phyloP scores from a whole-genome alignment of 2,888 invertebrate genomes.

The Yponomeuta evonymella region DNA sequence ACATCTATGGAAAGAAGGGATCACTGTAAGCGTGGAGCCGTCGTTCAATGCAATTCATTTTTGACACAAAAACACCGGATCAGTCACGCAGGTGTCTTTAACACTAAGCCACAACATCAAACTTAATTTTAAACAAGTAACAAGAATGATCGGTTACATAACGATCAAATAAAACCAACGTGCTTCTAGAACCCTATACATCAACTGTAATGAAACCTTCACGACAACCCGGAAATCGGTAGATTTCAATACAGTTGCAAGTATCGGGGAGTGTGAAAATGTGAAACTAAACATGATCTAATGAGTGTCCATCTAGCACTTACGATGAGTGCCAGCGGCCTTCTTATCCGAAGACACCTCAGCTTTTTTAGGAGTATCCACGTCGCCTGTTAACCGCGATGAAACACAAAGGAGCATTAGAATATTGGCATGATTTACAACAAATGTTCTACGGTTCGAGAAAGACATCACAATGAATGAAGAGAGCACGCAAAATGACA shows the following conservation, averaged over 20 bases:
- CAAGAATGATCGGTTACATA: background rate
- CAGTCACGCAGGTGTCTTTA: background rate
- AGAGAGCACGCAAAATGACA: constrained; percentile 6
- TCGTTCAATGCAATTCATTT: background rate
- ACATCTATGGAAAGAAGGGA: background rate
- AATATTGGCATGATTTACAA: constrained; percentile 28
- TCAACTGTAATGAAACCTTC: constrained; percentile 7
- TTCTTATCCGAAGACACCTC: constrained; percentile 72
- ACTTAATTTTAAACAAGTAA: background rate
- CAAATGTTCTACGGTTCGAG: background rate
- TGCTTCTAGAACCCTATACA: background rate
- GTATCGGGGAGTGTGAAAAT: constrained; percentile 17
- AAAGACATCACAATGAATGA: background rate
- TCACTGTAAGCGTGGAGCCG: constrained; percentile 1
- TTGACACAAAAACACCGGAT: background rate
- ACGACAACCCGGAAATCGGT: constrained; percentile 16
- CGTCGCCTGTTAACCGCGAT: constrained; percentile 68
- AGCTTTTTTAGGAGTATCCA: constrained; percentile 71
- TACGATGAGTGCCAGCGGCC: constrained; percentile 67
- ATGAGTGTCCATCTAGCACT: constrained; percentile 66
- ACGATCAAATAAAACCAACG: constrained; percentile 2
- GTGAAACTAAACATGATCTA: constrained; percentile 32
- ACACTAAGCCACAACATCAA: constrained; percentile 14
- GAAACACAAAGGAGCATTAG: constrained; percentile 75
- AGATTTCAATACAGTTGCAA: constrained; percentile 23